Conservation (phyloP, 2,113 vertebrate species). For the Scalopus aquaticus region DNA sequence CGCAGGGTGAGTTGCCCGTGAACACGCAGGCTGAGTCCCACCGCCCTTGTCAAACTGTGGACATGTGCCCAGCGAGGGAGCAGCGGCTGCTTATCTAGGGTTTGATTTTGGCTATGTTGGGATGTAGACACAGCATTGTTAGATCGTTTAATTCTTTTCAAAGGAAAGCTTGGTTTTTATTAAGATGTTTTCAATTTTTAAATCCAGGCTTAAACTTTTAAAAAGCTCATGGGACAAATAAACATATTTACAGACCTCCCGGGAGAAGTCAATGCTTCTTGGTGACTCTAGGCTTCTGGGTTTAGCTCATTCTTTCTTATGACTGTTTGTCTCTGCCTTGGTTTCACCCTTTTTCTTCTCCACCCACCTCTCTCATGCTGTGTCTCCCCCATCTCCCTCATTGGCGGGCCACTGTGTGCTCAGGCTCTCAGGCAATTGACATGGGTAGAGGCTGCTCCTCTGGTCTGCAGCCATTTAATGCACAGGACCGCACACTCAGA, state of each 20-base stretch:
- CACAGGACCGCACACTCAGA: neutral
- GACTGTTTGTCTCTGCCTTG: neutral
- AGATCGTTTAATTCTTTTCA: neutral
- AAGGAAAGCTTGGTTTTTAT: neutral
- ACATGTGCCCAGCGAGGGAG: too few species aligned
- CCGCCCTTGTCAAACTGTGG: neutral
- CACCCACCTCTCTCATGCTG: neutral
- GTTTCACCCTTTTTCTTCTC: neutral
- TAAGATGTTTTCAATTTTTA: constrained; percentile 38
- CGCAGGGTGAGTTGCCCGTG: neutral
- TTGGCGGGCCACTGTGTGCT: neutral
- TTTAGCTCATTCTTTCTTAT: neutral
- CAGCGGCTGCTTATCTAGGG: neutral
- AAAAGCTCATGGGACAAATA: neutral
- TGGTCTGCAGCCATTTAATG: neutral
- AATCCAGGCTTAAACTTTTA: neutral
- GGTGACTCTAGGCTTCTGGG: neutral
- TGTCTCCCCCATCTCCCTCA: neutral
- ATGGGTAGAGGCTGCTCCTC: neutral
- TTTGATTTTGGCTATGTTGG: neutral
- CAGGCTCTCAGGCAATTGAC: neutral
- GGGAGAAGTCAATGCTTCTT: neutral
- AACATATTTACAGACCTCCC: neutral
- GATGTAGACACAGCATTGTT: neutral
- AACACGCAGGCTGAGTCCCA: neutral